Evolutionary conservation across 2,797 vertebrate genomes (phyloP).

Genomic region (Adelosebastes latens): DNA sequence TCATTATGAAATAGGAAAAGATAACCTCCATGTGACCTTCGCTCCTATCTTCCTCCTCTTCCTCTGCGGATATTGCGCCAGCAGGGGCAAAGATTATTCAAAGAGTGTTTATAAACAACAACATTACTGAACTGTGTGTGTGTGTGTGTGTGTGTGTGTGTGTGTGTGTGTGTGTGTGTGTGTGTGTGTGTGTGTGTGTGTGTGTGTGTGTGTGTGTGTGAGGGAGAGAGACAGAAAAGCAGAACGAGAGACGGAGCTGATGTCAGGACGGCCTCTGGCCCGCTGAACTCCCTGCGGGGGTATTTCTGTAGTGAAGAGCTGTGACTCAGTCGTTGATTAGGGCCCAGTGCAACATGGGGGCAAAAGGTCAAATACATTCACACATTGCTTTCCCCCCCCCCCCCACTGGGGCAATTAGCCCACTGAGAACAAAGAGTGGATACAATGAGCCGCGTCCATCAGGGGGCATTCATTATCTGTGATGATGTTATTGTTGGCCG

Average conservation of each 20-base stretch:
- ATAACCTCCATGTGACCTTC: slow-evolving; percentile 14
- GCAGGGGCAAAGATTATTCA: slow-evolving; percentile 26
- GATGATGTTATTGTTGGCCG: slow-evolving; percentile 64
- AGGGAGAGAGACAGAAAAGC: not conserved
- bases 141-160: slow-evolving; percentile 2
- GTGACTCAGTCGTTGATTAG: slow-evolving; percentile 58
- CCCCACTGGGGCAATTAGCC: slow-evolving; percentile 63
- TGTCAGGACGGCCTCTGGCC: slow-evolving; percentile 57
- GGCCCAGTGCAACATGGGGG: slow-evolving; percentile 51
- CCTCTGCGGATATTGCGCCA: not conserved
- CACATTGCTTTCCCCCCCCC: slow-evolving; percentile 42
- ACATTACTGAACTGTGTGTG: slow-evolving; percentile 11
- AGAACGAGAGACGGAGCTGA: slow-evolving; percentile 35
- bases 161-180: not conserved
- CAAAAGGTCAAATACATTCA: slow-evolving; percentile 72
- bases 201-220: not conserved
- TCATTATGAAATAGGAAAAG: slow-evolving; percentile 9
- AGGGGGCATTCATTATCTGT: slow-evolving; percentile 53
- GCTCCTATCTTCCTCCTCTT: not conserved
- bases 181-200: not conserved
- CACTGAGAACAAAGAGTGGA: slow-evolving; percentile 55
- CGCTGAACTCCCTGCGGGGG: slow-evolving; percentile 52
- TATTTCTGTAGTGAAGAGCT: slow-evolving; percentile 60
- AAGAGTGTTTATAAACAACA: slow-evolving; percentile 49
- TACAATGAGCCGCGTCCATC: slow-evolving; percentile 26